Conservation (phyloP, 2,888 invertebrate genomes). For the Pachydiplax longipennis region DNA sequence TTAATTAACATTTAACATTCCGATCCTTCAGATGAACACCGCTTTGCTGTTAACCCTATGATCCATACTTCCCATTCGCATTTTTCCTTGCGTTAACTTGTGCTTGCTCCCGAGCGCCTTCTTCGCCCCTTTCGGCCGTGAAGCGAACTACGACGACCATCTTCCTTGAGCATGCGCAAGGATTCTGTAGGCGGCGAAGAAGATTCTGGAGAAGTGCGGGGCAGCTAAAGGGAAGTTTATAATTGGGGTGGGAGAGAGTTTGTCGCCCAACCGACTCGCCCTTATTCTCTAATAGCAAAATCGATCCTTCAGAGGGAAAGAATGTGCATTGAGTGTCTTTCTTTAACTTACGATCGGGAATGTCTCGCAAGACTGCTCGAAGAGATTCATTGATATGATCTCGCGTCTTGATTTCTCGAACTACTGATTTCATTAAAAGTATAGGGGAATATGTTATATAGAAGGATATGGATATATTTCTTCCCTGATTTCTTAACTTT, state of each 20-base stretch:
- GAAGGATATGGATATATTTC: too few relatives aligned
- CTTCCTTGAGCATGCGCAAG: constrained; percentile 23
- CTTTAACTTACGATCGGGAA: too few relatives aligned
- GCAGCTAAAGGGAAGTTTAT: background rate
- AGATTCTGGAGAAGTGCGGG: background rate
- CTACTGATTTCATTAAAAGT: too few relatives aligned
- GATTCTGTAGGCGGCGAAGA: background rate
- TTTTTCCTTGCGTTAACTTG: background rate
- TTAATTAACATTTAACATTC: too few relatives aligned
- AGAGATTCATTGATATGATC: too few relatives aligned
- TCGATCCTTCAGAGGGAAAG: background rate
- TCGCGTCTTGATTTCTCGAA: too few relatives aligned
- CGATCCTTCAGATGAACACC: too few relatives aligned
- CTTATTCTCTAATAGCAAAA: background rate
- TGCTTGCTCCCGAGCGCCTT: background rate
- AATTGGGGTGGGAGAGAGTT: background rate
- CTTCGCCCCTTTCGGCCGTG: background rate
- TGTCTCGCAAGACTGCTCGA: too few relatives aligned
- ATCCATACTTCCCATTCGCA: background rate
- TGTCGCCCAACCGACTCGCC: background rate
- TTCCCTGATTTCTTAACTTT: too few relatives aligned
- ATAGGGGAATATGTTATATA: too few relatives aligned
- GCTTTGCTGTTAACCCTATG: background rate
- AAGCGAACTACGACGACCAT: constrained; percentile 15
- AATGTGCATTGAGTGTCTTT: background rate